Conservation (phyloP, 2,888 invertebrate species). For the Gymnocheta viridis region DNA sequence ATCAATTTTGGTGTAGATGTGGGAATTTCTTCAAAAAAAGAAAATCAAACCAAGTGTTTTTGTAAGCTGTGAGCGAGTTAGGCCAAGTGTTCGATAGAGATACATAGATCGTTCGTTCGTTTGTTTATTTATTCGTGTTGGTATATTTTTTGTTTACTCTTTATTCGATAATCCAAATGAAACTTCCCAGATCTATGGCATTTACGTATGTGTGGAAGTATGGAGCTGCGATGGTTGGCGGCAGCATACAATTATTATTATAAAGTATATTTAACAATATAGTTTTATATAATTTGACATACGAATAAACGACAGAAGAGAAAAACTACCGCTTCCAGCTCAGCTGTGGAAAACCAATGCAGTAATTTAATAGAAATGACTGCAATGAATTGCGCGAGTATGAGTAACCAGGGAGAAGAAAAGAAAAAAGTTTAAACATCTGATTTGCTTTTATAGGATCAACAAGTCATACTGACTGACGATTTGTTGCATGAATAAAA, state of each 20-base stretch:
- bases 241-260: constrained; percentile 50
- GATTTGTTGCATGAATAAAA: constrained; percentile 4
- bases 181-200: constrained; percentile 68
- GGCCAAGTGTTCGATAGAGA: constrained; percentile 47
- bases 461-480: constrained; percentile 51
- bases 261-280: constrained; percentile 41
- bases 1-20: constrained; percentile 14
- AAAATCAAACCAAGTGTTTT: constrained; percentile 48
- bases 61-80: constrained; percentile 20
- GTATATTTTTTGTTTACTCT: constrained; percentile 10
- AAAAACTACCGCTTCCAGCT: constrained; percentile 40
- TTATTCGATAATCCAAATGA: constrained; percentile 66
- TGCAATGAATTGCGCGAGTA: not conserved
- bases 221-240: not conserved
- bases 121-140: constrained; percentile 22
- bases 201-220: constrained; percentile 60
- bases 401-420: constrained; percentile 37
- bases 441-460: constrained; percentile 58
- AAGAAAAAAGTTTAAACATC: constrained; percentile 46
- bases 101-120: constrained; percentile 33
- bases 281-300: constrained; percentile 39
- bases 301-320: not conserved
- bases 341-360: constrained; percentile 54
- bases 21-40: constrained; percentile 53
- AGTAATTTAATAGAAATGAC: constrained; percentile 10